These are phyloP conservation scores for Germaria angustata DNA, from an alignment of 2,888 invertebrate genomes.

Conservation along the genomic window DNA sequence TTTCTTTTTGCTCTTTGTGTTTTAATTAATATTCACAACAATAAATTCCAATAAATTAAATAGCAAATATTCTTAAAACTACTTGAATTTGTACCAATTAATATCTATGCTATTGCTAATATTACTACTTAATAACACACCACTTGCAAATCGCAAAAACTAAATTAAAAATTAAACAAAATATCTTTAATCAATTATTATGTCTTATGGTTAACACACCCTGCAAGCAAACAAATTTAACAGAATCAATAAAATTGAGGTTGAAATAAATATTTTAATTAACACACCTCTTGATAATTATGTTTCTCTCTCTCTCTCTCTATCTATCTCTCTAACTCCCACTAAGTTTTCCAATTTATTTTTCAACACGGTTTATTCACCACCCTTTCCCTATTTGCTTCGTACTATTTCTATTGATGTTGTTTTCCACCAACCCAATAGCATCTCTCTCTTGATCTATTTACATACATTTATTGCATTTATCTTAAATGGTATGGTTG, in stretches of 20 bases:
- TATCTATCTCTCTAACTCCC: not conserved
- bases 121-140: conserved; percentile 26
- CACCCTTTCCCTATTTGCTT: conserved; percentile 10
- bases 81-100: conserved; percentile 28
- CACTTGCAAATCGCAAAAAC: conserved; percentile 48
- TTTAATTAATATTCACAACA: conserved; percentile 34
- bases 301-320: conserved; percentile 1
- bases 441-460: not conserved
- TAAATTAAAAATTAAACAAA: conserved; percentile 16
- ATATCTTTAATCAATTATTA: conserved; percentile 69
- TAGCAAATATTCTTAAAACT: conserved; percentile 30
- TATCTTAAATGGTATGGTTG: conserved; percentile 6
- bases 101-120: conserved; percentile 22
- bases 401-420: conserved; percentile 16
- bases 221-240: conserved; percentile 51
- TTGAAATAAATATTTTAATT: conserved; percentile 14
- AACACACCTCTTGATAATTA: conserved; percentile 37
- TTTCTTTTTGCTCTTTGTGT: conserved; percentile 39
- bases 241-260: conserved; percentile 22
- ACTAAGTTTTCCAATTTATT: not conserved
- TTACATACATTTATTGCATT: conserved; percentile 16
- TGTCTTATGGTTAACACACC: conserved; percentile 81
- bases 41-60: conserved; percentile 34
- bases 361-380: conserved; percentile 43
- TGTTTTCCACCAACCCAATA: not conserved